Percentiles rank a stretch among this genome's conserved stretches.
Conservation (phyloP, 1,140 invertebrate species). For the Drepana arcuata region DNA sequence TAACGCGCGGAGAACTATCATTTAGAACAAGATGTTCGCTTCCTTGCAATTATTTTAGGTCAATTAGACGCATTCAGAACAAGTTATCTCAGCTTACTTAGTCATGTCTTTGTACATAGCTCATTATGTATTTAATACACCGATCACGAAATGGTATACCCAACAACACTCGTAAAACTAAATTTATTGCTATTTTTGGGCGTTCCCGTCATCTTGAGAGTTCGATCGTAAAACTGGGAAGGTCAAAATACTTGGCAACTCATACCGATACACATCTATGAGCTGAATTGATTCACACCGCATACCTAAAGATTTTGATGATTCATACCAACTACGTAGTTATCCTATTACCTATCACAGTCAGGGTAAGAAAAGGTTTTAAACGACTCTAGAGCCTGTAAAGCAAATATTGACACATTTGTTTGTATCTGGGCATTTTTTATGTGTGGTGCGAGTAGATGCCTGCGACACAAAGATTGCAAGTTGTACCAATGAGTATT, state of each 20-base stretch:
- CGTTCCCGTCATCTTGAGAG: conserved; percentile 13
- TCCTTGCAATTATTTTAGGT: not conserved
- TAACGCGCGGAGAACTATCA: too few species aligned
- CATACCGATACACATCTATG: conserved; percentile 29
- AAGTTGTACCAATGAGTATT: too few species aligned
- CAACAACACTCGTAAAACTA: conserved; percentile 16
- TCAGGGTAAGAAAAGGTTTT: too few species aligned
- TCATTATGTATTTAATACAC: conserved; percentile 20
- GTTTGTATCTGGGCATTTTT: too few species aligned
- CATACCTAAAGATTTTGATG: conserved; percentile 13
- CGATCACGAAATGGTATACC: conserved; percentile 18
- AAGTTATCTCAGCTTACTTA: conserved; percentile 16
- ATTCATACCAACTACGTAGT: conserved; percentile 8
- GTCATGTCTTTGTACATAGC: conserved; percentile 11
- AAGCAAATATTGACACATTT: too few species aligned
- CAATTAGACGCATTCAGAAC: conserved; percentile 7
- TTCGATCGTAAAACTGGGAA: conserved; percentile 33
- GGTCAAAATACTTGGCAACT: conserved; percentile 40
- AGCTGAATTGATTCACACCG: conserved; percentile 23
- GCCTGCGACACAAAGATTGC: too few species aligned
- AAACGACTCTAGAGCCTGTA: too few species aligned
- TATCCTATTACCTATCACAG: too few species aligned
- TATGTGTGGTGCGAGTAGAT: too few species aligned
- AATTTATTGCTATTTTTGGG: conserved; percentile 27
- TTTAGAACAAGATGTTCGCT: too few species aligned